A percentile compares a stretch with the other conserved stretches of the same genome.
Conservation (phyloP, 2,113 vertebrate species). For the Galemys pyrenaicus region DNA sequence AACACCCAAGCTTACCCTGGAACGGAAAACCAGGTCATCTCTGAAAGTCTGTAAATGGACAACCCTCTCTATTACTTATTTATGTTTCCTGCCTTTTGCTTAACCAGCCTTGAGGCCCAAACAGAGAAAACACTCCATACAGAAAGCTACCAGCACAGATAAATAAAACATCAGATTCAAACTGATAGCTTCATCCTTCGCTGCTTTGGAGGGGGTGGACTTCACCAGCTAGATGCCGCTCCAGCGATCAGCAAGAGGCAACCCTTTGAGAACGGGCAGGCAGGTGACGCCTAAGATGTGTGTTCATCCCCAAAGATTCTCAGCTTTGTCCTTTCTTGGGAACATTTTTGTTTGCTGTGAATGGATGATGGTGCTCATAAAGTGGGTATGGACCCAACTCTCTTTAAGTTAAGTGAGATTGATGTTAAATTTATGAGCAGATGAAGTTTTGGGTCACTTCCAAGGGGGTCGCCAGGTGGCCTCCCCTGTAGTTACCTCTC, state of each 20-base stretch:
- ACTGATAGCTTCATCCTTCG: conserved; percentile 15
- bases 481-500: not conserved
- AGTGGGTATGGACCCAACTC: not conserved
- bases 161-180: conserved; percentile 76
- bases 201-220: not conserved
- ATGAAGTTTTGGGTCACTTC: not conserved
- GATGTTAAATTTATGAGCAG: not conserved
- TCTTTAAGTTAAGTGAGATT: not conserved
- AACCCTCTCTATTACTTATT: conserved; percentile 73
- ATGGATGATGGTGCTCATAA: not conserved
- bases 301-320: not conserved
- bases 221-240: not conserved
- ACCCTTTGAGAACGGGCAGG: not conserved
- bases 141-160: conserved; percentile 64
- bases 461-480: not conserved
- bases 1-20: not conserved
- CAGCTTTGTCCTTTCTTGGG: not conserved
- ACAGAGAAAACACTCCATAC: conserved; percentile 61
- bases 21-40: conserved; percentile 74
- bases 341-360: not conserved
- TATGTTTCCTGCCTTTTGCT: conserved; percentile 72
- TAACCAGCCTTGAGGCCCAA: conserved; percentile 73
- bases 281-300: not conserved
- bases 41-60: conserved; percentile 69
- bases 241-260: not conserved